Evolutionary conservation across 2,888 invertebrate genomes (phyloP).

Genomic region (Drosophila macrospina): DNA sequence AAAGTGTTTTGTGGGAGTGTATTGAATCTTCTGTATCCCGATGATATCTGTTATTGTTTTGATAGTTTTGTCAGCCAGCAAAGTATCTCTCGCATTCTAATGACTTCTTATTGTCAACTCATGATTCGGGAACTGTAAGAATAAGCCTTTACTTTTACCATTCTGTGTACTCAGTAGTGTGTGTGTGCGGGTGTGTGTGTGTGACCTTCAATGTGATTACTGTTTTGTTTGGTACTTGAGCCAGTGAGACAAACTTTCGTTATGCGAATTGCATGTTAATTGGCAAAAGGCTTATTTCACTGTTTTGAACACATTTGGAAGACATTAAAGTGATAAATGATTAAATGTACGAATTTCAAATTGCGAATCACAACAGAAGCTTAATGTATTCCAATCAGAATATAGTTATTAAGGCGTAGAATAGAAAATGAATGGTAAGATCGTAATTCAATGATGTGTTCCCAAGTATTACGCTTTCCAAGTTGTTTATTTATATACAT

Average conservation of each 20-base stretch:
- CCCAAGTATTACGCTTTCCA: conserved; percentile 65
- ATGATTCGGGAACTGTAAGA: conserved; percentile 33
- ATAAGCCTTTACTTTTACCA: conserved; percentile 7
- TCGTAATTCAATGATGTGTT: conserved; percentile 7
- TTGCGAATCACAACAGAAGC: conserved; percentile 14
- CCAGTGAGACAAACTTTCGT: conserved; percentile 34
- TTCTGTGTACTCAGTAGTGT: too few species aligned
- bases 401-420: conserved; percentile 2
- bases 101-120: conserved; percentile 60
- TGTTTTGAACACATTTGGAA: conserved; percentile 41
- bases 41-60: conserved; percentile 22
- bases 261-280: conserved; percentile 70
- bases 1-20: background rate
- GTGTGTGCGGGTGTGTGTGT: too few species aligned
- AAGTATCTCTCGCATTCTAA: conserved; percentile 67
- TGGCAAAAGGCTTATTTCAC: conserved; percentile 34
- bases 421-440: background rate
- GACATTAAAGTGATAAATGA: conserved; percentile 62
- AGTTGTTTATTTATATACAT: too few species aligned
- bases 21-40: background rate
- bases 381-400: background rate
- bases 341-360: conserved; percentile 29
- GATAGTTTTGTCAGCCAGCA: conserved; percentile 60
- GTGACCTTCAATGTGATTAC: conserved; percentile 66
- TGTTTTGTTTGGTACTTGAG: conserved; percentile 31